Base-by-base conservation (phyloP, 35 echinoderm and acorn worm species). In the Acanthaster planci region DNA sequence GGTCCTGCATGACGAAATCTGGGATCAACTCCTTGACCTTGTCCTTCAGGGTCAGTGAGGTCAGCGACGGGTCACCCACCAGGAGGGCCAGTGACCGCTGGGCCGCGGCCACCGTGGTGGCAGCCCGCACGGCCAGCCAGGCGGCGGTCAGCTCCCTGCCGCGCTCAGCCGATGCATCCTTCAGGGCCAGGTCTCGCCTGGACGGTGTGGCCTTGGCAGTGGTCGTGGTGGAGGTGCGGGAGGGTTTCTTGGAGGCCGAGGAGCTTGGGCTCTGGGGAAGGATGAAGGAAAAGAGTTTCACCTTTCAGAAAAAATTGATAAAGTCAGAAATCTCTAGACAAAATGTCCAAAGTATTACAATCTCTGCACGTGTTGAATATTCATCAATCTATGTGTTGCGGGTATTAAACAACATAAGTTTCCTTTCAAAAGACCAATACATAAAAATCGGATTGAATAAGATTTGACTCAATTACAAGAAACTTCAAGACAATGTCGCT, bases 41-140 rank as follows among this genome's bases (percentile, higher is more conserved):
- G 15, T 87, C 89, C 40, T 90, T 88, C 34, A 91, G 52, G 22
- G 67, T 38, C 38, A 93, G 26, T 15, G 92, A 89, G 16, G 96
- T 99, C 51, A 99, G 55, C 27, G 76, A 72, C 21, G 96, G 82
- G 78, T 94, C 88, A 86, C 96, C 96, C 88, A 99, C 91, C 60
- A 99, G 82, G 27, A 99, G 85, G 29, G 84, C 64, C 17, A 51
- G 37, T 12, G 67, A 76, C 22, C 92, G 80, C 76, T 94, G 96
- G 26, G 96, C 89, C 37, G 81, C 54, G 2, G 87, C 91, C 6
- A 89, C 79, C 16, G 26, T 36, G 1, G 92, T 91, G 0, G 96
- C 91, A n/a, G 88, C 85, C 22, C 83, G 54, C 1, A 99, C 30
- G 38, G 96, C 96, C 10, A 77, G 50, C 92, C 96, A 99, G 1